Evolutionary conservation across 1,140 invertebrate genomes (phyloP), one percentile per base, ranked within the genome.

Genomic region (Sweltsa coloradensis): DNA sequence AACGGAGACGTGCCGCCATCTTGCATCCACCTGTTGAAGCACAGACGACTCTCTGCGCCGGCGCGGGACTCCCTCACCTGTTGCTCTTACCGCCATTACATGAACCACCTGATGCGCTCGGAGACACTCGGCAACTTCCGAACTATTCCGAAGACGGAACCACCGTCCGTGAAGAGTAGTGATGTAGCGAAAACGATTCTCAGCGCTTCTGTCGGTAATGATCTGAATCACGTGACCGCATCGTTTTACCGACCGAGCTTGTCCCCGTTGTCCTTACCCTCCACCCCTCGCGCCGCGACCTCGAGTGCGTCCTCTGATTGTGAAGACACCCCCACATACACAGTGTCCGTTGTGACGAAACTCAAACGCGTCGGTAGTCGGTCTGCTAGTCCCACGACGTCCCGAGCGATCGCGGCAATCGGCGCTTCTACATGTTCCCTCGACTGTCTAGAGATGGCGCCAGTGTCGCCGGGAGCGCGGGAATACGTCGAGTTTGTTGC

Each of bases 11-110:
- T n/a, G n/a, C n/a, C n/a, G n/a, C n/a, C n/a, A n/a, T n/a, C n/a
- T n/a, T n/a, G n/a, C n/a, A n/a, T n/a, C n/a, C n/a, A n/a, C n/a
- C n/a, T n/a, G n/a, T n/a, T n/a, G n/a, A n/a, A n/a, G n/a, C n/a
- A n/a, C n/a, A n/a, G n/a, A n/a, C n/a, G n/a, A n/a, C n/a, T n/a
- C n/a, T n/a, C n/a, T n/a, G n/a, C n/a, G n/a, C n/a, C n/a, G n/a
- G n/a, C n/a, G n/a, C n/a, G n/a, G n/a, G n/a, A n/a, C n/a, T n/a
- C 54, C 53, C 48, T 47, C 50, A 54, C 59, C 56, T 57, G 63
- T 59, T 64, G 63, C 60, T 56, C 62, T 63, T 62, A 64, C 57
- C 55, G 56, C 57, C 60, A 26, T 18, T 25, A 24, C 26, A 24
- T 24, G 58, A 58, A 55, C 50, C 54, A 26, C 39, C 24, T 50